Base-by-base conservation (phyloP, 2,888 invertebrate genomes). In the Synanthedon vespiformis region DNA sequence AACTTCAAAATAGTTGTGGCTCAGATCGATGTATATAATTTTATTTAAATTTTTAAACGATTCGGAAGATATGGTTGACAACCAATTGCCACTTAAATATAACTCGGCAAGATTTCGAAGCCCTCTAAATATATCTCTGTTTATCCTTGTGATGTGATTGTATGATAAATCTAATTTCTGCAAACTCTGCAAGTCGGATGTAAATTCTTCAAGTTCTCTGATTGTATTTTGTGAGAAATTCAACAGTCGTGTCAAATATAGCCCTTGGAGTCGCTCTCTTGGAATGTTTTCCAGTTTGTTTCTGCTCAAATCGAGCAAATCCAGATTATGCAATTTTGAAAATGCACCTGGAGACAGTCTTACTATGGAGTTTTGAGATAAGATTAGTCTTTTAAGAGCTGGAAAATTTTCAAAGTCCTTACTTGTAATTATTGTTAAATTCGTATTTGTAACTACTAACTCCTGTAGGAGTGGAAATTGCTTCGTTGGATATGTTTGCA, bases 401-500 rank as follows among this genome's bases (percentile, higher is more conserved):
- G 94, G 93, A 67, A 95, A 95, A 40, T 93, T 92, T 67, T 94
- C 94, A 66, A 96, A 95, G 68, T 95, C 95, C 70, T 93, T 93
- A 61, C 93, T 94, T 0, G 94, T 94, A 50, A 96, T 90, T 58
- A 95, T 93, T 16, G 92, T 93, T 51, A 95, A 86, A 72, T 95
- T 95, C 6, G 95, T 95, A 48, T 90, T 89, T 56, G 91, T 92
- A 60, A 95, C 92, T 70, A 95, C 92, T 53, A 95, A 89, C 76
- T 95, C 94, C 74, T 94, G 92, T n/a, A 95, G 84, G n/a, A 91
- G 87, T 2, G 94, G 92, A 80, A 93, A 94, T 64, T 90, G 89
- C 64, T 92, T 91, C 44, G 91, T 90, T 54, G 90, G 89, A 63
- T 91, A 89, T 68, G 92, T 89, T 63, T 93, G 93, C 69, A 94